Percentiles rank a stretch among this genome's conserved stretches.
Conservation (phyloP, 2,113 vertebrate genomes). For the Aegithalos caudatus region DNA sequence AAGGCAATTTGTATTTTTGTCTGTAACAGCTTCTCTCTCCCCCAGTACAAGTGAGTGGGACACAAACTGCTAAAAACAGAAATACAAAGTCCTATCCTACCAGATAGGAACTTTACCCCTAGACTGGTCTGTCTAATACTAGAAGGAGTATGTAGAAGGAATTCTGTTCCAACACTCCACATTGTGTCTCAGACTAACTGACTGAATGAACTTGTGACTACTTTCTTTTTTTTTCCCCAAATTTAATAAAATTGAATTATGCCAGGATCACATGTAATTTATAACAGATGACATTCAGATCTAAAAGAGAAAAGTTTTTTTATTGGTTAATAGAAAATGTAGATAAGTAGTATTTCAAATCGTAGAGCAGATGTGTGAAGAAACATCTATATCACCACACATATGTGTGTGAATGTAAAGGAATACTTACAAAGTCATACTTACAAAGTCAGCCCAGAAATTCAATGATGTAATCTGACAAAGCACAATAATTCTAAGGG, state of each 20-base stretch:
- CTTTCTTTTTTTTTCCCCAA: neutral
- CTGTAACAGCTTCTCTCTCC: neutral
- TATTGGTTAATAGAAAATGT: neutral
- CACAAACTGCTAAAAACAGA: neutral
- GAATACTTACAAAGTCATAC: neutral
- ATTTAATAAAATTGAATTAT: neutral
- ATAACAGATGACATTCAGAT: neutral
- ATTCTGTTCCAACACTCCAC: neutral
- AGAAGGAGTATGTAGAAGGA: neutral
- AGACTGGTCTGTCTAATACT: neutral
- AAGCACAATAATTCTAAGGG: neutral
- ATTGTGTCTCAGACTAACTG: neutral
- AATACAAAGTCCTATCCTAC: neutral
- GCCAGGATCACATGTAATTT: neutral
- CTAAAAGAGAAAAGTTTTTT: neutral
- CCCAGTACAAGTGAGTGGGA: neutral
- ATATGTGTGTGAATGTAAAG: neutral
- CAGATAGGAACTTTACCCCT: neutral
- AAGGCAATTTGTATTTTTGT: neutral
- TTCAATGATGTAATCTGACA: neutral
- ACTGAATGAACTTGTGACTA: neutral
- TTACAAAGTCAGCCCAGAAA: neutral
- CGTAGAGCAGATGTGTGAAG: neutral
- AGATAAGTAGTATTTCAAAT: neutral
- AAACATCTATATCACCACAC: neutral